A percentile compares a stretch with the other conserved stretches of the same genome.
These are phyloP conservation scores for Dromaius novaehollandiae DNA, from an alignment of 2,113 vertebrate species.

Conservation along the genomic window DNA sequence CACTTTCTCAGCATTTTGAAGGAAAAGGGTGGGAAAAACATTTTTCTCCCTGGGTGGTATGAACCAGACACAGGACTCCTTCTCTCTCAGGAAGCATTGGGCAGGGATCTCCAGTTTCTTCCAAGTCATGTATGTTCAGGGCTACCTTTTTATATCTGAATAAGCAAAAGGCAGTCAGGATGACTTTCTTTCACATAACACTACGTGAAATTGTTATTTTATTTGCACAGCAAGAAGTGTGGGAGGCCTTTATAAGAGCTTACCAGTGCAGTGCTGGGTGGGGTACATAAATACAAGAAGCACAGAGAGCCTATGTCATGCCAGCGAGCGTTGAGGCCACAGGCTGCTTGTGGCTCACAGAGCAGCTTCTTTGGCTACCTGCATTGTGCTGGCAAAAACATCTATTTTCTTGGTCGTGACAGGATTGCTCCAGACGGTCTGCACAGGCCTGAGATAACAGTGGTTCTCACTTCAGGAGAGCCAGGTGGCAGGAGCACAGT, in stretches of 20 bases:
- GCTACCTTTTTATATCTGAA: not conserved
- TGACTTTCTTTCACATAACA: not conserved
- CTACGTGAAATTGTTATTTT: not conserved
- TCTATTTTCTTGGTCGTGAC: rapidly evolving
- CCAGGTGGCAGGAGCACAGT: too few relatives aligned
- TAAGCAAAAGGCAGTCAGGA: rapidly evolving
- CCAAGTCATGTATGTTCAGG: rapidly evolving
- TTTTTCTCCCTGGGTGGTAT: not conserved
- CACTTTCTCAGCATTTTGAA: not conserved
- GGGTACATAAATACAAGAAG: not conserved
- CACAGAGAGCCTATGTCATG: not conserved
- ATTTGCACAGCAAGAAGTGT: rapidly evolving
- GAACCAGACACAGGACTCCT: not conserved
- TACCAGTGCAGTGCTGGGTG: not conserved
- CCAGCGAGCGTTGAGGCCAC: not conserved
- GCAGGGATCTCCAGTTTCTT: not conserved
- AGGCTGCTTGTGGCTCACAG: not conserved
- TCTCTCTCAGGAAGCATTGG: not conserved
- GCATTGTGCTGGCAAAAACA: not conserved
- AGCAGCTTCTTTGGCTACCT: not conserved
- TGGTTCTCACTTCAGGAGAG: not conserved
- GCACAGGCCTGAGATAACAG: too few relatives aligned
- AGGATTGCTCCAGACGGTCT: not conserved
- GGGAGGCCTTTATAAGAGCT: not conserved
- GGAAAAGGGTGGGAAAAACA: not conserved